Evolutionary conservation across 2,797 vertebrate genomes (phyloP).

Genomic region (Lutjanus campechanus): DNA sequence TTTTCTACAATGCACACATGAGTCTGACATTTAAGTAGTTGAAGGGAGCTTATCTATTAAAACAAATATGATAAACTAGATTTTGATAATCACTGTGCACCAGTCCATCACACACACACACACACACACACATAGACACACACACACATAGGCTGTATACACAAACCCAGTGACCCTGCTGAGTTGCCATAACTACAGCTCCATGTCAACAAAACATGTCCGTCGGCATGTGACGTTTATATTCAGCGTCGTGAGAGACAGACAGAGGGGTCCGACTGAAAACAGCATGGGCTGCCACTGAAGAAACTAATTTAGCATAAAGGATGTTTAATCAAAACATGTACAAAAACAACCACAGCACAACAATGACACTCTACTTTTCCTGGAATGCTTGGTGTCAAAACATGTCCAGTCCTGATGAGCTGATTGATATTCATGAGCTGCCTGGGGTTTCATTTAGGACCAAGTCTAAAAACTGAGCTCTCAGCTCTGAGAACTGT

Average conservation of each 20-base stretch:
- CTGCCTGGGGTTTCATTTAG: slow-evolving; percentile 53
- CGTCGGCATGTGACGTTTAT: slow-evolving; percentile 62
- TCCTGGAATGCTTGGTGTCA: slow-evolving; percentile 56
- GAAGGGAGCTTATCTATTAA: slow-evolving; percentile 52
- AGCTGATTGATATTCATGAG: slow-evolving; percentile 73
- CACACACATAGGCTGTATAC: slow-evolving; percentile 47
- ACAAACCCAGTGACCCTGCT: slow-evolving; percentile 69
- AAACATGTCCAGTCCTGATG: slow-evolving; percentile 61
- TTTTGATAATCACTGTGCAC: slow-evolving; percentile 53
- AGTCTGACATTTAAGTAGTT: slow-evolving; percentile 44
- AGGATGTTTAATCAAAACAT: slow-evolving; percentile 62
- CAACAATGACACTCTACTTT: slow-evolving; percentile 52
- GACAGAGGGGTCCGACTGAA: slow-evolving; percentile 50
- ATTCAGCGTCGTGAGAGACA: slow-evolving; percentile 56
- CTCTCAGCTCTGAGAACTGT: slow-evolving; percentile 42
- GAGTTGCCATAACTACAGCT: slow-evolving; percentile 77
- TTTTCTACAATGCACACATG: slow-evolving; percentile 12
- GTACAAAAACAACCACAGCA: slow-evolving; percentile 45
- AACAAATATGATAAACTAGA: slow-evolving; percentile 67
- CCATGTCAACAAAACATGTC: slow-evolving; percentile 77
- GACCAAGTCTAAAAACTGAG: slow-evolving; percentile 19
- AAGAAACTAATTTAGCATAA: slow-evolving; percentile 67
- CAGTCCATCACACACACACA: slow-evolving; percentile 34
- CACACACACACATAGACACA: slow-evolving; percentile 34
- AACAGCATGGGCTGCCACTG: slow-evolving; percentile 57